phyloP scores from a whole-genome alignment of 2,888 invertebrate genomes.

The Drosophila subquinaria region DNA sequence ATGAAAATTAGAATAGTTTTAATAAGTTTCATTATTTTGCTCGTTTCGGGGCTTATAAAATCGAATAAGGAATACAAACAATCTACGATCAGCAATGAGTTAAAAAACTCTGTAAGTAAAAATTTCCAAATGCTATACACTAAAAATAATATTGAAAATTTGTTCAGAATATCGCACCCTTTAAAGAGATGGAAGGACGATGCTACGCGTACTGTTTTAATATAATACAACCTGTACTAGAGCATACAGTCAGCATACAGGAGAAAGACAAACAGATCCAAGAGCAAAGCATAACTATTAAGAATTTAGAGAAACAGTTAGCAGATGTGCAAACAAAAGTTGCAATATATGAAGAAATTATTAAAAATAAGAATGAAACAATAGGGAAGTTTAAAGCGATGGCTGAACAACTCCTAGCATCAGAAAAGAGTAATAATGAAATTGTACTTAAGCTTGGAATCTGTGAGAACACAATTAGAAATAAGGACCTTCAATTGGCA shows the following conservation, averaged over 20 bases:
- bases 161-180: background rate
- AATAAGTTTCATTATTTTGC: background rate
- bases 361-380: background rate
- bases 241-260: conserved; percentile 13
- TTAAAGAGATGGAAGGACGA: conserved; percentile 6
- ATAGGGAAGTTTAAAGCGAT: no score
- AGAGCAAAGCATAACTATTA: background rate
- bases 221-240: conserved; percentile 11
- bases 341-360: background rate
- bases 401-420: no score
- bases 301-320: background rate
- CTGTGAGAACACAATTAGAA: background rate
- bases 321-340: background rate
- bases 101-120: background rate
- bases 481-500: background rate
- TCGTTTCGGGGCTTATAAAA: background rate
- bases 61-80: background rate
- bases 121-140: background rate
- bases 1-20: background rate
- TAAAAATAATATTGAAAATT: background rate
- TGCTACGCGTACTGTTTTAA: conserved; percentile 21
- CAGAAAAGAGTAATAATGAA: background rate
- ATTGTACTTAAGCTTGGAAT: background rate
- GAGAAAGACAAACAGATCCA: conserved; percentile 9
- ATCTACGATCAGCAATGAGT: background rate